Evolutionary conservation across 2,797 vertebrate genomes (phyloP), one percentile per base, ranked within the genome.

Genomic region (Diceros bicornis): DNA sequence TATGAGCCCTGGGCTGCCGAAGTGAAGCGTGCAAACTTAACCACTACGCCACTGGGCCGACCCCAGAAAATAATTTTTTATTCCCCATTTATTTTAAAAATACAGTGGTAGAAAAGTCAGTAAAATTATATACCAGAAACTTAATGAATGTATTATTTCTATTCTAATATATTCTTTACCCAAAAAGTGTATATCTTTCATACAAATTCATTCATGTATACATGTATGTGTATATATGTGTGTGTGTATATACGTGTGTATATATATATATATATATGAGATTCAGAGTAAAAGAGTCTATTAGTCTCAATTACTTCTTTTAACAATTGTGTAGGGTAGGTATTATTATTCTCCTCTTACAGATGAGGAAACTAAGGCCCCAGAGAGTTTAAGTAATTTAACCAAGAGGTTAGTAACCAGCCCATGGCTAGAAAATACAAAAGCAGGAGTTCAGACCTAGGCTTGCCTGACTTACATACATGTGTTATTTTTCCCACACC

Each of bases 1-100:
- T 47, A 4, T 47, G 47, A 47, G 9, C 10, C 47, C 47, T 47
- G 47, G 10, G 47, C 47, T 47, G 47, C 9, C 47, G 8, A 47
- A 47, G 47, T 9, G 47, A 11, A 47, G 47, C 47, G 47, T 47
- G 47, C 47, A 11, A 47, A 47, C 47, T 47, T 47, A 47, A 47
- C 10, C 47, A 47, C 47, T 47, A 47, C 4, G 47, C 47, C 47
- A 47, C 11, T 9, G 47, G 47, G 47, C 47, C 11, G 10, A 10
- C 47, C 47, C 47, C 47, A 74, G 74, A 86, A 92, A 34, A 66
- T 83, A 66, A 57, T 78, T 92, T 97, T 71, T 71, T 74, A n/a
- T 74, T 72, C 4, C 41, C 6, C 13, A n/a, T 57, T 87, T 96
- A 89, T 66, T 96, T 88, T 69, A 64, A 71, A 89, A 91, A 79